phyloP scores from a whole-genome alignment of 2,797 vertebrate genomes.

The Benthosema pterotum region DNA sequence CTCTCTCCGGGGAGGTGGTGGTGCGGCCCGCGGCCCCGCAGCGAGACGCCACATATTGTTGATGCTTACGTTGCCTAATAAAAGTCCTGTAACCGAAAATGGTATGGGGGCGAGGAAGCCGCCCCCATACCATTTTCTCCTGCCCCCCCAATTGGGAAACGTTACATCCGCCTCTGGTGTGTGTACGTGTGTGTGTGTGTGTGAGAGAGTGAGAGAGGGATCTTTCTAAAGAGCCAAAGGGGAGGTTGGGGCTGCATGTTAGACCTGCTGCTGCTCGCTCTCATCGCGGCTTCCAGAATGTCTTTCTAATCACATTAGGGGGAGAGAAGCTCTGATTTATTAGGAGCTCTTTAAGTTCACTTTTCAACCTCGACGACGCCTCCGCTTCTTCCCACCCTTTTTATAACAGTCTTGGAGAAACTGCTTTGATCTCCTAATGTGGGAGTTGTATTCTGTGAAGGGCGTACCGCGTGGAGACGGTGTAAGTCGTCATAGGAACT shows the following conservation, averaged over 20 bases:
- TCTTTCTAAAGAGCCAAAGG: constrained; percentile 66
- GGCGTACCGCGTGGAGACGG: constrained; percentile 54
- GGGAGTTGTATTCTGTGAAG: constrained; percentile 64
- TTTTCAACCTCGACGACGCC: constrained; percentile 56
- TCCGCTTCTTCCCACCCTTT: constrained; percentile 69
- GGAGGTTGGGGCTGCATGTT: constrained; percentile 59
- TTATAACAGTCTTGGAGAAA: constrained; percentile 69
- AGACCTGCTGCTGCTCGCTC: too few relatives aligned
- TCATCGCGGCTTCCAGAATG: constrained; percentile 53
- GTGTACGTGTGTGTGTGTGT: too few relatives aligned
- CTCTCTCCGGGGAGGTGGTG: too few relatives aligned
- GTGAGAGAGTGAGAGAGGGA: constrained; percentile 11
- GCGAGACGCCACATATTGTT: too few relatives aligned
- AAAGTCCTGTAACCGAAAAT: too few relatives aligned
- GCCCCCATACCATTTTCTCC: too few relatives aligned
- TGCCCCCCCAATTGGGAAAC: too few relatives aligned
- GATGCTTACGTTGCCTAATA: too few relatives aligned
- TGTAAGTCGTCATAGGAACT: constrained; percentile 64
- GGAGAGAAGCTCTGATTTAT: constrained; percentile 73
- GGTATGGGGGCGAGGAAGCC: too few relatives aligned
- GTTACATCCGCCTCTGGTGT: too few relatives aligned
- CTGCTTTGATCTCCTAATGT: constrained; percentile 74
- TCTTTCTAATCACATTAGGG: constrained; percentile 76
- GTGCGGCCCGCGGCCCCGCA: too few relatives aligned
- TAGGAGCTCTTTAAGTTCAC: constrained; percentile 71